Evolutionary conservation across 2,888 invertebrate genomes (phyloP), one percentile per base, ranked within the genome.

Genomic region (Erynnis tages): DNA sequence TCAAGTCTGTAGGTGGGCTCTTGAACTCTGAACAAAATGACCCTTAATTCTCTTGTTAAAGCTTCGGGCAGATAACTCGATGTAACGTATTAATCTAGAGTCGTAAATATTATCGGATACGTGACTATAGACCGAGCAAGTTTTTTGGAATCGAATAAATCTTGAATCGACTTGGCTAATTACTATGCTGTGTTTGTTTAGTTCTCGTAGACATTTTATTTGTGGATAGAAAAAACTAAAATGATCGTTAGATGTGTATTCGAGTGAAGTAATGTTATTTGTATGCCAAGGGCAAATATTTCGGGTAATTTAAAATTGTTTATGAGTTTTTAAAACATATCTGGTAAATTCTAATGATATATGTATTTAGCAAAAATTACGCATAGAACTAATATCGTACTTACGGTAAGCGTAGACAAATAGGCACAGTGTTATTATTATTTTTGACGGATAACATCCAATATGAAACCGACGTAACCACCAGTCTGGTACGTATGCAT

Each of bases 31-130:
- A 66, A 74, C 69, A 69, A 82, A 85, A 87, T 85, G 68, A 85
- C 79, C 83, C 74, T 73, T 86, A 85, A 87, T 87, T 81, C 71
- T 76, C 84, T 86, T 79, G 86, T 86, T 84, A 79, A 73, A 64
- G 71, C 71, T 71, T 63, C 54, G 56, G 66, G 67, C 71, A 78
- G 71, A 78, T 79, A 75, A 78, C 69, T 70, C 63, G 61, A 53
- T 54, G 64, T 73, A 73, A 82, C 78, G 68, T 81, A 82, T 83
- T 83, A 85, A 84, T 86, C 78, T 80, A 66, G 60, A 67, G 67
- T 61, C 68, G 78, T 84, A 81, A 83, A 79, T 79, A 71, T 66
- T 57, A 61, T 58, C 62, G 66, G 74, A 72, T 65, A 69, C 61
- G 54, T 45, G 40, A 11, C 21, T 54, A 59, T 54, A 54, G 58